Base-by-base conservation (phyloP, 2,888 invertebrate genomes). In the Ferrisia virgata region DNA sequence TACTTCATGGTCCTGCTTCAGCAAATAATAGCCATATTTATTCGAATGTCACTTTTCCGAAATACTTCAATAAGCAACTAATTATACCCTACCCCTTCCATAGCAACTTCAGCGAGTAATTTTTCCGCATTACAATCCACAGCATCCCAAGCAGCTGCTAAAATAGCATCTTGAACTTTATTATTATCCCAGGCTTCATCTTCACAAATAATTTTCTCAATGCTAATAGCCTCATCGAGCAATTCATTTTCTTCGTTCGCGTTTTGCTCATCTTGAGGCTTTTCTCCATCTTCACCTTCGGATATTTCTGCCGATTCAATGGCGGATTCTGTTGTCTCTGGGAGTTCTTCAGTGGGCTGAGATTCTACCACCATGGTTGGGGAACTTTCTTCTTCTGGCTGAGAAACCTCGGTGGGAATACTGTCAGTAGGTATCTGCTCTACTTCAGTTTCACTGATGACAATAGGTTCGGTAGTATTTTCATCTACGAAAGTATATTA, bases 101-200 rank as follows among this genome's bases (percentile, higher is more conserved):
- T 40, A 0, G 86, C 79, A n/a, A 85, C 85, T 82, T 86, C 85
- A 11, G 85, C 85, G 58, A 89, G 86, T 28, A 89, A 88, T 86
- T 90, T 90, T 86, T 90, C 88, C n/a, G 90, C 89, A 85, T 89
- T 89, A 8, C 90, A 90, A 87, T 90, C 90, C 39, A 90, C 90
- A 84, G 89, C 89, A 86, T 89, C 89, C 90, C 90, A 90, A 85
- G 86, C 86, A 6, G 87, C 86, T 13, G 79, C 84, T 36, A 84
- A 79, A 79, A 84, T 78, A 31, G 84, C 84, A 6, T 58, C 79
- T 58, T 84, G 78, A 4, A 84, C 79, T 79, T 79, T 47, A 28
- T 22, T 84, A 25, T 78, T 84, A 53, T 79, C 88, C 86, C 89
- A 89, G 86, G 89, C 88, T 85, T 88, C 88, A 58, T 87, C 87